Conservation (phyloP, 2,888 invertebrate species). For the Adineta ricciae region DNA sequence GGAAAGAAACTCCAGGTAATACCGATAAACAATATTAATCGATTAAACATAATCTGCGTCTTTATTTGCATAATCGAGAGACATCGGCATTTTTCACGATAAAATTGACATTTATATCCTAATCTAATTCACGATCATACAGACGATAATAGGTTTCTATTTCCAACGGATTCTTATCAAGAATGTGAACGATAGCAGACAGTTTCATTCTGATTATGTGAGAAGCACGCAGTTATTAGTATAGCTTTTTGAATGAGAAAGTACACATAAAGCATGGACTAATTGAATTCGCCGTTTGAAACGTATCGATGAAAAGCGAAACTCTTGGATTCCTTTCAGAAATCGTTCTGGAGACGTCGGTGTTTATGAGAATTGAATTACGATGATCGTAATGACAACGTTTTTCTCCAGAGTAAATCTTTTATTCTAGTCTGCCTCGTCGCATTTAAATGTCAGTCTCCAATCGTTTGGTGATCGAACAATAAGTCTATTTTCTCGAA, state of each 20-base stretch:
- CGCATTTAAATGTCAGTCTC: not conserved
- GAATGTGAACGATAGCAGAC: not conserved
- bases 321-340: no score
- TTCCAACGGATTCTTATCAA: not conserved
- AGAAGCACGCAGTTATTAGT: not conserved
- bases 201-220: not conserved
- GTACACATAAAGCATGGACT: no score
- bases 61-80: not conserved
- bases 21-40: not conserved
- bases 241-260: not conserved
- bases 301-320: no score
- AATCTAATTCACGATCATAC: not conserved
- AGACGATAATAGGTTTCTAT: not conserved
- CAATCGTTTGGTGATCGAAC: slow-evolving; percentile 8
- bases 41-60: not conserved
- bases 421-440: not conserved
- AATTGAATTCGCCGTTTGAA: no score
- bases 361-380: no score
- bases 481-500: slow-evolving; percentile 1
- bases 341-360: no score
- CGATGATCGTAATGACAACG: no score
- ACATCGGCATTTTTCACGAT: not conserved
- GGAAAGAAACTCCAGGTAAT: not conserved
- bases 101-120: not conserved
- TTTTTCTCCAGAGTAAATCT: not conserved